Evolutionary conservation across 2,888 invertebrate species (phyloP).

Genomic region (Eubasilissa splendida): DNA sequence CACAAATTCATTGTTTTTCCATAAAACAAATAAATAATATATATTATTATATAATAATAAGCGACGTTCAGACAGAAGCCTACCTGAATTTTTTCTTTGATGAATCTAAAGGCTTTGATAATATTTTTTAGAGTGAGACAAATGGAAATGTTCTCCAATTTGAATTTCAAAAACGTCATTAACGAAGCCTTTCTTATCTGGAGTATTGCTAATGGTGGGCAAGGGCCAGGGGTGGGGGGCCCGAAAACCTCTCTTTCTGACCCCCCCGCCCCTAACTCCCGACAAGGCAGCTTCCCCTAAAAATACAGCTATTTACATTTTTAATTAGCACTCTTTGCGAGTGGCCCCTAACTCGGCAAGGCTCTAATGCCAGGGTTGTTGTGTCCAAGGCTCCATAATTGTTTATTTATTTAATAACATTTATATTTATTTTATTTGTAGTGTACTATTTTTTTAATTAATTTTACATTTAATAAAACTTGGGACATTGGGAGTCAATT

Average conservation of each 20-base stretch:
- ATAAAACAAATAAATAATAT: too few species aligned
- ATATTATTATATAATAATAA: too few species aligned
- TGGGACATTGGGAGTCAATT: too few species aligned
- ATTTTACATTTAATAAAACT: too few species aligned
- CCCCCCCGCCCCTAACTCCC: constrained; percentile 18
- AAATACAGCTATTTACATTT: constrained; percentile 59
- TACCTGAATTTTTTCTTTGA: constrained; percentile 22
- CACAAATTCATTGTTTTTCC: too few species aligned
- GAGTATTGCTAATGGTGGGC: constrained; percentile 56
- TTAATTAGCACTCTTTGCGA: constrained; percentile 59
- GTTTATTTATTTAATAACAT: too few species aligned
- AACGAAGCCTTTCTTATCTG: constrained; percentile 57
- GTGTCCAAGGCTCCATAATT: too few species aligned
- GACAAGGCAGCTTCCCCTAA: constrained; percentile 51
- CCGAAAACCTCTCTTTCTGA: constrained; percentile 66
- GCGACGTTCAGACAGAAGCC: background rate
- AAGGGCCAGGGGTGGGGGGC: constrained; percentile 26
- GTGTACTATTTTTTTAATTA: too few species aligned
- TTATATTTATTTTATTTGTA: too few species aligned
- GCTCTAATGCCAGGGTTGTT: background rate
- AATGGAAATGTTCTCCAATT: constrained; percentile 32
- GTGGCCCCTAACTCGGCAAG: constrained; percentile 35
- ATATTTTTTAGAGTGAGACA: constrained; percentile 36
- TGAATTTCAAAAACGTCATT: constrained; percentile 57
- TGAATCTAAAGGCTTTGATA: too few species aligned